Percentiles rank a stretch among this genome's conserved stretches.
Evolutionary conservation across 2,888 invertebrate species (phyloP).

Genomic region (Leistus spinibarbis): DNA sequence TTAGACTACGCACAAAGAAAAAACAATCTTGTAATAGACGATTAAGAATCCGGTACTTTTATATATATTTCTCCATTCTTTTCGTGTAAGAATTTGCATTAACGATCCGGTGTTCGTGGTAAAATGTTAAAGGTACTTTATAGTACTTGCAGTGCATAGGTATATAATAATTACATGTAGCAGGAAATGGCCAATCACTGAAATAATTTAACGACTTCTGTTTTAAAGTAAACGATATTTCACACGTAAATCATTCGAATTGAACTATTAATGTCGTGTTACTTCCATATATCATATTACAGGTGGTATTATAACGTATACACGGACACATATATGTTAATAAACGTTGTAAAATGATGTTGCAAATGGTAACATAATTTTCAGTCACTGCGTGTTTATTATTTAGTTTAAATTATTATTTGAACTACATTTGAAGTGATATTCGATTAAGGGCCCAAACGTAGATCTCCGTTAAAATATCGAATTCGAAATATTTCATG

Average conservation of each 20-base stretch:
- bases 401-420: no score
- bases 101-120: neutral
- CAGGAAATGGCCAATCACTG: conserved; percentile 15
- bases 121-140: neutral
- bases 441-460: no score
- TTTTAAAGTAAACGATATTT: conserved; percentile 17
- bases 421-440: no score
- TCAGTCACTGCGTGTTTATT: no score
- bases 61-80: neutral
- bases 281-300: neutral
- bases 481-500: no score
- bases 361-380: no score
- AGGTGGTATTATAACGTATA: neutral
- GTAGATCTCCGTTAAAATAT: no score
- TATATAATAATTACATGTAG: conserved; percentile 12
- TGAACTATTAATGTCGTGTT: conserved; percentile 19
- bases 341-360: neutral
- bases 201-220: conserved; percentile 5
- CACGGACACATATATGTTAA: neutral
- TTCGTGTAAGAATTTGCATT: neutral
- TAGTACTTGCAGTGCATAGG: neutral
- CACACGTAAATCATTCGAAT: conserved; percentile 18
- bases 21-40: no score
- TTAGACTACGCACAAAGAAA: no score
- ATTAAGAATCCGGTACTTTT: no score